Conservation (phyloP, 2,888 invertebrate species). For the Hartigia nigra region DNA sequence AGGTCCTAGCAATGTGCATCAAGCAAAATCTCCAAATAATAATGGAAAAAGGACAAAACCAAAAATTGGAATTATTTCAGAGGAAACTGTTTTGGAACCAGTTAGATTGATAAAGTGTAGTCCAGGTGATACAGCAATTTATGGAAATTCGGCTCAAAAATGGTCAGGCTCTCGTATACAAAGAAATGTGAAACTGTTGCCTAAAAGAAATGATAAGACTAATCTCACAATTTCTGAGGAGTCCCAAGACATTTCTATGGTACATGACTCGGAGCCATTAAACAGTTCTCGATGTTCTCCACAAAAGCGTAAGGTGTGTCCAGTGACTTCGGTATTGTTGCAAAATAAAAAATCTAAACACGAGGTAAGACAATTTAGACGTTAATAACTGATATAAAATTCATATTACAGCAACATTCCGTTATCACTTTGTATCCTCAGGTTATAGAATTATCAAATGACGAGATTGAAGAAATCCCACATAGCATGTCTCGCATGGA, state of each 20-base stretch:
- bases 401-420: not conserved
- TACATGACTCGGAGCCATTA: not conserved
- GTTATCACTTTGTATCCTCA: slow-evolving; percentile 20
- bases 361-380: slow-evolving; percentile 37
- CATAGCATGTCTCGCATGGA: slow-evolving; percentile 53
- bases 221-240: slow-evolving; percentile 4
- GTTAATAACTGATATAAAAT: slow-evolving; percentile 1
- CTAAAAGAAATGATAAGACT: slow-evolving; percentile 51
- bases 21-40: slow-evolving; percentile 18
- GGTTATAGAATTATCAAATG: slow-evolving; percentile 62
- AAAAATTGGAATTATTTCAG: slow-evolving; percentile 54
- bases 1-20: slow-evolving; percentile 22
- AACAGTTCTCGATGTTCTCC: not conserved
- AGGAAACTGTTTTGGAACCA: slow-evolving; percentile 52
- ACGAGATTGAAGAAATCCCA: slow-evolving; percentile 59
- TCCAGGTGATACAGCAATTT: slow-evolving; percentile 8
- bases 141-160: slow-evolving; percentile 30
- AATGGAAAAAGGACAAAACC: slow-evolving; percentile 22
- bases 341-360: slow-evolving; percentile 42
- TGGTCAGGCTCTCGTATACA: slow-evolving; percentile 58
- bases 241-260: slow-evolving; percentile 28
- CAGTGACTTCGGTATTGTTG: not conserved
- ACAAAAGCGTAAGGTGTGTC: slow-evolving; percentile 5
- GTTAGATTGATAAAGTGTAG: slow-evolving; percentile 48
- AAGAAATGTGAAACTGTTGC: slow-evolving; percentile 58